Conservation (phyloP, 2,888 invertebrate genomes). For the Bibio marci region DNA sequence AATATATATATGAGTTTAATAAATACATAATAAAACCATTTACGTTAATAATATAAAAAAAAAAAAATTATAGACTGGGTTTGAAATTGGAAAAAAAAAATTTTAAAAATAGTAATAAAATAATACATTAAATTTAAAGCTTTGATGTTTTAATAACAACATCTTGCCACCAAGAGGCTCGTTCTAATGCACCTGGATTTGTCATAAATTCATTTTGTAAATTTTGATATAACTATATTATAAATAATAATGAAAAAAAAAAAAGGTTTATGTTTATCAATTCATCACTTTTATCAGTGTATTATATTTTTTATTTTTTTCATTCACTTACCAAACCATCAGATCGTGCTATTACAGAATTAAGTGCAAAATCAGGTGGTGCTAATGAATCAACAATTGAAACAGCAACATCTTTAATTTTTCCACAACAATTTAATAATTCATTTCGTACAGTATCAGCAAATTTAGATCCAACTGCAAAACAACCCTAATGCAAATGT, state of each 20-base stretch:
- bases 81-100: no score
- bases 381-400: conserved; percentile 70
- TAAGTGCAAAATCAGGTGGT: conserved; percentile 76
- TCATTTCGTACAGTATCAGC: conserved; percentile 45
- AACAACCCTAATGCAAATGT: conserved; percentile 16
- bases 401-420: conserved; percentile 58
- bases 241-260: conserved; percentile 5
- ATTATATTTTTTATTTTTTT: neutral
- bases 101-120: no score
- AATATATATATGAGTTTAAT: no score
- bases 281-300: neutral
- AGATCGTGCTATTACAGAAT: conserved; percentile 69
- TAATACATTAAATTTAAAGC: conserved; percentile 16
- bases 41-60: no score
- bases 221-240: conserved; percentile 50
- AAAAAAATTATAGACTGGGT: no score
- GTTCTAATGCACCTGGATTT: conserved; percentile 47
- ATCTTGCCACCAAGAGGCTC: conserved; percentile 59
- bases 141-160: conserved; percentile 27
- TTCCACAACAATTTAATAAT: conserved; percentile 47
- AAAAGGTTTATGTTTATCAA: conserved; percentile 7
- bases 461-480: conserved; percentile 35
- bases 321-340: conserved; percentile 61
- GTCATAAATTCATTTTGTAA: conserved; percentile 54
- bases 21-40: no score